Conservation (phyloP, 2,113 vertebrate genomes). For the Thermophis baileyi region DNA sequence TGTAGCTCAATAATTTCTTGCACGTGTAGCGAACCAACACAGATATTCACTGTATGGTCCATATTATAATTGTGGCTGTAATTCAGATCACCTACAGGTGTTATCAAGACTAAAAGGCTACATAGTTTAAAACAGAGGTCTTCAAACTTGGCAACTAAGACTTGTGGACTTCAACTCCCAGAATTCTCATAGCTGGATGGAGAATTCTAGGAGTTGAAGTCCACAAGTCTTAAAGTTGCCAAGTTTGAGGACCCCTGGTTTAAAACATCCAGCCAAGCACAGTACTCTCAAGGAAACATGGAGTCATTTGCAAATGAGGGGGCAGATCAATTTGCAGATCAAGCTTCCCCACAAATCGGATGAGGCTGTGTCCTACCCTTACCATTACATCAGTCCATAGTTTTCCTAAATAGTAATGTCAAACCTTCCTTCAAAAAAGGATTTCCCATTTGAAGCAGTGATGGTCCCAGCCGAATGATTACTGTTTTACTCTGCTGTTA, state of each 20-base stretch:
- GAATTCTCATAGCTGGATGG: no score
- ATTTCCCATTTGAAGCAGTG: not conserved
- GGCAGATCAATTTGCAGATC: not conserved
- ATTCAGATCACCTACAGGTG: not conserved
- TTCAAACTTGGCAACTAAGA: no score
- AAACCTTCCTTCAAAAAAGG: not conserved
- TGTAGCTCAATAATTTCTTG: not conserved
- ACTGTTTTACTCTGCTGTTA: not conserved
- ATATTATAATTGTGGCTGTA: not conserved
- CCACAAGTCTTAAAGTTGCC: no score
- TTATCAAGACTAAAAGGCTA: not conserved
- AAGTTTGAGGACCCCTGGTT: no score
- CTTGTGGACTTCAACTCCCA: no score
- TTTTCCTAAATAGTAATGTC: not conserved
- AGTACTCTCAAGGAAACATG: not conserved
- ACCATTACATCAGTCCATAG: not conserved
- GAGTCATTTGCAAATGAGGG: not conserved
- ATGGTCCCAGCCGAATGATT: not conserved
- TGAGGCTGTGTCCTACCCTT: not conserved
- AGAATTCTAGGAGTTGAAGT: no score
- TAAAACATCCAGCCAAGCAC: not conserved
- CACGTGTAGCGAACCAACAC: not conserved
- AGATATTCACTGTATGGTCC: not conserved
- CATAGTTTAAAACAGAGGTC: not conserved
- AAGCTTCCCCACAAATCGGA: not conserved